These are phyloP conservation scores for Epizoanthus fatuus DNA, from an alignment of 92 coral and sea anemone species.

Conservation along the genomic window DNA sequence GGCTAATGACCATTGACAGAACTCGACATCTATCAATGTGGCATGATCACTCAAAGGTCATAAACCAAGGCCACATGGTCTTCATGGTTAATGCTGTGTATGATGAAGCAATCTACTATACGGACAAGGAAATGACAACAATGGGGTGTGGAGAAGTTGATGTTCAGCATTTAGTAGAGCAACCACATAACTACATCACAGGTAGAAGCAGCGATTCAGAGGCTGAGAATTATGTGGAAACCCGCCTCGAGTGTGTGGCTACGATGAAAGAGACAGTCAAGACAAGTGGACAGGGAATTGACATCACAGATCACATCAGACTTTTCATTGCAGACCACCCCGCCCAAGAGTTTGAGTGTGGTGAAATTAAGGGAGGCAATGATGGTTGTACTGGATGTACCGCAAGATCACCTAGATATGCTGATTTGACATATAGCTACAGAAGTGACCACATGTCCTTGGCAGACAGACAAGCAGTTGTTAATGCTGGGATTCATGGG, in stretches of 20 bases:
- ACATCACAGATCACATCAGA: conserved; percentile 34
- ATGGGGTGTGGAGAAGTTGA: conserved; percentile 28
- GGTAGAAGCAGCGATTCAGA: conserved; percentile 65
- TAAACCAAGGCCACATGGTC: conserved; percentile 54
- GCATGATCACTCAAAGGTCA: conserved; percentile 50
- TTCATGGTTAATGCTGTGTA: conserved; percentile 42
- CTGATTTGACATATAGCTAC: conserved; percentile 8
- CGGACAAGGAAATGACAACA: conserved; percentile 5
- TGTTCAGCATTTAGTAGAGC: conserved; percentile 66
- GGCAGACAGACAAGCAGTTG: conserved; percentile 35
- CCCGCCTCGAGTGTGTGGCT: conserved; percentile 51
- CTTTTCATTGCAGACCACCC: conserved; percentile 33
- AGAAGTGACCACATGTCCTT: conserved; percentile 18
- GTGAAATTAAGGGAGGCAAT: conserved; percentile 62
- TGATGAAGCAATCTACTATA: conserved; percentile 52
- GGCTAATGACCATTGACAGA: conserved; percentile 18
- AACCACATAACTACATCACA: conserved; percentile 65
- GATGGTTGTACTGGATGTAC: conserved; percentile 52
- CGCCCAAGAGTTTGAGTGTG: conserved; percentile 65
- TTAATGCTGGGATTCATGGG: conserved; percentile 25
- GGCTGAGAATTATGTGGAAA: conserved; percentile 55
- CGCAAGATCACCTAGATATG: conserved; percentile 25
- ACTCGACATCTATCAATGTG: conserved; percentile 35
- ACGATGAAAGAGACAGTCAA: background rate
- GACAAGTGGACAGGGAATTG: conserved; percentile 7